Evolutionary conservation across 1,140 invertebrate species (phyloP).

Genomic region (Cydia splendana): DNA sequence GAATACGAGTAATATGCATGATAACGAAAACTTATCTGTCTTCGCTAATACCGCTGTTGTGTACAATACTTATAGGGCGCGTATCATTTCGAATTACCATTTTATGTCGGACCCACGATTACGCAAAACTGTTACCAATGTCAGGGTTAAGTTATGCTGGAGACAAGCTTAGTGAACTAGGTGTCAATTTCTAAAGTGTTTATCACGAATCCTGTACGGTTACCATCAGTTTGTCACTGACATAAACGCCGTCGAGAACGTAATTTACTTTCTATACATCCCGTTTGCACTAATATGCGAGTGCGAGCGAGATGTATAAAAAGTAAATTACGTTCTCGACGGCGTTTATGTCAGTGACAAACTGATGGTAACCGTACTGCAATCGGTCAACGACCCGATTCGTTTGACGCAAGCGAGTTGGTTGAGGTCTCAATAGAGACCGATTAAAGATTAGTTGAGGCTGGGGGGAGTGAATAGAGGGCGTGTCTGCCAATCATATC

Average conservation of each 20-base stretch:
- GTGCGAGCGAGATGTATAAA: no score
- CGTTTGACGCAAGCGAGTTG: slow-evolving; percentile 5
- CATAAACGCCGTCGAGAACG: no score
- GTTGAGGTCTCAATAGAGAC: background rate
- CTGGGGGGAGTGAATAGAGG: background rate
- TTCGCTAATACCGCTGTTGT: background rate
- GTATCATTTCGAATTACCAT: background rate
- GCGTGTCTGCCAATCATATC: background rate
- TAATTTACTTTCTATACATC: no score
- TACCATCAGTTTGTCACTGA: no score
- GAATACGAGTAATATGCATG: background rate
- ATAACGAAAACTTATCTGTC: slow-evolving; percentile 17
- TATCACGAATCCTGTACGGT: slow-evolving; percentile 17
- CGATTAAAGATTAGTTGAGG: background rate
- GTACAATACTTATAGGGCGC: background rate
- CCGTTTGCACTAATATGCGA: no score
- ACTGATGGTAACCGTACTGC: no score
- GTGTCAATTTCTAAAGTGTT: background rate
- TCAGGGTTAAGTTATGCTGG: background rate
- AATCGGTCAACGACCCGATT: slow-evolving; percentile 15
- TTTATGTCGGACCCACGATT: background rate
- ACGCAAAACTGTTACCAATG: background rate
- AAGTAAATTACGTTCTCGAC: no score
- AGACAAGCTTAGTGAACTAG: background rate
- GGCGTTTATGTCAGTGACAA: no score